Evolutionary conservation across 2,797 vertebrate species (phyloP), one percentile per base, ranked within the genome.

Genomic region (Chiropotes sagulatus): DNA sequence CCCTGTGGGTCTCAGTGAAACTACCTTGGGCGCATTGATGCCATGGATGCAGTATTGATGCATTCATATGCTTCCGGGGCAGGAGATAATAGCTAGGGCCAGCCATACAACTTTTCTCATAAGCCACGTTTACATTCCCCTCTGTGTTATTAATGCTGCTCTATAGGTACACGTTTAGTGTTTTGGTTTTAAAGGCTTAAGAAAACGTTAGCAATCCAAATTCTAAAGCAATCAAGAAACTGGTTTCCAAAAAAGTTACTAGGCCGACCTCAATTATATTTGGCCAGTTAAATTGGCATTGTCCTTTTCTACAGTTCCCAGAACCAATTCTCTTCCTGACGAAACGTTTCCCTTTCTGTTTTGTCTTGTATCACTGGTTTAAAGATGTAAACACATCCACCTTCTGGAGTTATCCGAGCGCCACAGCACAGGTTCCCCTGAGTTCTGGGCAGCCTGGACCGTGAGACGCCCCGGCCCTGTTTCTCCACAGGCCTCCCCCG

Each of bases 121-220:
- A 76, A 67, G 15, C 76, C 2, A 4, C 46, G 41, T 67, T 92
- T 88, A 14, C 22, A 36, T n/a, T 82, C 9, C 50, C 44, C 48
- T 48, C 11, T 88, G 9, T 90, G n/a, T 30, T 90, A 1, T 82
- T 84, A 70, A 58, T 57, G 30, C 24, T 84, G 24, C n/a, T 80
- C 33, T 78, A 46, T 80, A 89, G 67, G 44, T 92, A 67, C 70
- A 76, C 64, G 39, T 86, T 91, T 26, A 95, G 14, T 83, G 86
- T 95, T 97, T 85, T 33, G 33, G 20, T 86, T 96, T 87, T 96
- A 57, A 95, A 93, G 93, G 33, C 70, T 92, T 72, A 78, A 72
- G 76, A 92, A 95, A 95, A 91, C 14, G 78, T 44, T 85, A 78
- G 36, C 76, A 67, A 79, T 92, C 72, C 85, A 88, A 92, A 90